These are phyloP conservation scores for Macquaria ambigua DNA, from an alignment of 2,113 vertebrate species.

Conservation along the genomic window DNA sequence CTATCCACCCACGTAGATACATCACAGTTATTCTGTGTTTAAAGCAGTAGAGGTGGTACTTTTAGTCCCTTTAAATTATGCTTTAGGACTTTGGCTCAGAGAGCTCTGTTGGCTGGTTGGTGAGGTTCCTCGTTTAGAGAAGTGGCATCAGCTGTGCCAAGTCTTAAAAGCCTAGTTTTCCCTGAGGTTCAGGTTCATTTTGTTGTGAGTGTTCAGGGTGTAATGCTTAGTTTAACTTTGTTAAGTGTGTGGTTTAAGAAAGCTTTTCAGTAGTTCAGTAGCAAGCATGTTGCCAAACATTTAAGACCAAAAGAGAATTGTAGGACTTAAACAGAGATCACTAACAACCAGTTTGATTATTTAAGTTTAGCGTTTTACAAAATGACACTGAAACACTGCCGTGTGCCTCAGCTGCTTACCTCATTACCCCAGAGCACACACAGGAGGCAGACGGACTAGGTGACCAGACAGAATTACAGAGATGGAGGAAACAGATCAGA, in stretches of 20 bases:
- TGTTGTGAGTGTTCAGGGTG: not conserved
- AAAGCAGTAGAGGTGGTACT: not conserved
- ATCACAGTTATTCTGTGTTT: not conserved
- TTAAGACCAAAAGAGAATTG: not conserved
- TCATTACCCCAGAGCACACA: conserved; percentile 8
- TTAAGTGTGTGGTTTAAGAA: not conserved
- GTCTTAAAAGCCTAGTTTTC: conserved; percentile 43
- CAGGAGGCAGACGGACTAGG: not conserved
- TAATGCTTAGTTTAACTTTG: conserved; percentile 5
- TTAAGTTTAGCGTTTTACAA: conserved; percentile 1
- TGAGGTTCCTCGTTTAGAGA: conserved; percentile 36
- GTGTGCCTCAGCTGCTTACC: conserved; percentile 15
- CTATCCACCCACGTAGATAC: not conserved
- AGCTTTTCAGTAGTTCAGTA: too few relatives aligned
- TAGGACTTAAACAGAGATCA: not conserved
- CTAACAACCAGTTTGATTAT: not conserved
- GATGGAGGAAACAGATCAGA: conserved; percentile 6
- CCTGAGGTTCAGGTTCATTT: not conserved
- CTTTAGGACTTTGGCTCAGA: not conserved
- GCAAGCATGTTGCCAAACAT: too few relatives aligned
- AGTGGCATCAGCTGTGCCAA: conserved; percentile 48
- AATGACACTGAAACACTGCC: conserved; percentile 19
- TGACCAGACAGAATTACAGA: conserved; percentile 19
- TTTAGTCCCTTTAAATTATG: conserved; percentile 5
- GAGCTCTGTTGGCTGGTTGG: not conserved